These are phyloP conservation scores for Anguilla megastoma DNA, from an alignment of 2,797 vertebrate genomes.

Conservation along the genomic window DNA sequence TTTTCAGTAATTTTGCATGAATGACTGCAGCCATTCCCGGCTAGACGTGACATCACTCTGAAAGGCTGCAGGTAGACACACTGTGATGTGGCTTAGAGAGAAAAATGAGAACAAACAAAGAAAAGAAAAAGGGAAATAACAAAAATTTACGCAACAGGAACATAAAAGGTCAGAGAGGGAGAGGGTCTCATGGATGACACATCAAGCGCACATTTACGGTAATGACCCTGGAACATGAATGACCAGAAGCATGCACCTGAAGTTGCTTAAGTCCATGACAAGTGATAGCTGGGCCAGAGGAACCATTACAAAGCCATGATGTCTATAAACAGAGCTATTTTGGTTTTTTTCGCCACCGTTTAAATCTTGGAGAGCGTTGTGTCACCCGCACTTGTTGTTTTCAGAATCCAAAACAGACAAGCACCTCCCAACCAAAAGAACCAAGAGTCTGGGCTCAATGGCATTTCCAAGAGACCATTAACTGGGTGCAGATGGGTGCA, in stretches of 20 bases:
- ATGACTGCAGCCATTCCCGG: constrained; percentile 56
- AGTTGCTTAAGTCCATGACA: background rate
- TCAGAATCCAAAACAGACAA: constrained; percentile 80
- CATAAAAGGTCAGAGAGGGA: background rate
- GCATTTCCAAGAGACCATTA: constrained; percentile 73
- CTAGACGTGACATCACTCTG: constrained; percentile 73
- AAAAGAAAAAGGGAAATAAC: background rate
- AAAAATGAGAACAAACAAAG: constrained; percentile 11
- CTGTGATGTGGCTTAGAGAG: background rate
- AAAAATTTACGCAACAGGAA: background rate
- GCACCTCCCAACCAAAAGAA: constrained; percentile 70
- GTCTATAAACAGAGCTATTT: constrained; percentile 59
- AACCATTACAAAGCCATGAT: constrained; percentile 47
- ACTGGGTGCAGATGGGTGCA: constrained; percentile 71
- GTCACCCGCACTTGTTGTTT: constrained; percentile 74
- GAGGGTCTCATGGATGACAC: background rate
- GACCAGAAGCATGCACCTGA: background rate
- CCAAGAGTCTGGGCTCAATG: constrained; percentile 70
- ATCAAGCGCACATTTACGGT: background rate
- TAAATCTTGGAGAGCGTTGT: constrained; percentile 65
- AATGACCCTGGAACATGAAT: background rate
- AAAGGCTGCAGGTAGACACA: constrained; percentile 62
- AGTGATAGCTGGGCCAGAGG: background rate
- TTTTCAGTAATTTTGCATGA: constrained; percentile 57
- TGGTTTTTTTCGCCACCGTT: constrained; percentile 51